Conservation (phyloP, 2,888 invertebrate species). For the Acleris laterana region DNA sequence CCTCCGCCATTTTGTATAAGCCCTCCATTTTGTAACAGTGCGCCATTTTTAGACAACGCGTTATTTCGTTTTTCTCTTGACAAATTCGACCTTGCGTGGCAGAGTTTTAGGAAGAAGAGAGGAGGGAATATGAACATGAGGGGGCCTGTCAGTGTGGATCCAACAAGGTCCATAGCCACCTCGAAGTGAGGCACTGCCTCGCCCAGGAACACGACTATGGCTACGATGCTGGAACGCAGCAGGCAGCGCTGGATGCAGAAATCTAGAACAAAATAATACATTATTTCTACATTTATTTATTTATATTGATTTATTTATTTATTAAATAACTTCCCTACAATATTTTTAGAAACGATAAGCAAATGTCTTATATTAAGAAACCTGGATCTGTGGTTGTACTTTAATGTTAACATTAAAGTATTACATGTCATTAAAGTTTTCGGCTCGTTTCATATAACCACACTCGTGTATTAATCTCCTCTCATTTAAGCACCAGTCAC, state of each 20-base stretch:
- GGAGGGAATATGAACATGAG: conserved; percentile 94
- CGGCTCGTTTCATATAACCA: too few species aligned
- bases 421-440: too few species aligned
- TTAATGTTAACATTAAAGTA: too few species aligned
- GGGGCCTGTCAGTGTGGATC: conserved; percentile 93
- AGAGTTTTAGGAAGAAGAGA: conserved; percentile 89
- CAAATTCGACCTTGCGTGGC: conserved; percentile 73
- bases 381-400: too few species aligned
- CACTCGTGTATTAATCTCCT: too few species aligned
- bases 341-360: too few species aligned
- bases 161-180: conserved; percentile 93
- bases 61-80: conserved; percentile 42
- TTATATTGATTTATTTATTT: too few species aligned
- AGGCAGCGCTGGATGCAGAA: conserved; percentile 90
- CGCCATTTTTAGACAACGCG: conserved; percentile 21
- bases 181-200: conserved; percentile 94
- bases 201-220: conserved; percentile 89
- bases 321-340: too few species aligned
- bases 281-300: too few species aligned
- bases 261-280: conserved; percentile 78
- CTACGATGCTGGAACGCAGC: conserved; percentile 88
- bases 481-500: too few species aligned
- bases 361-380: too few species aligned
- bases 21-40: conserved; percentile 41
- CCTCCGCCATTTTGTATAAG: conserved; percentile 20